These are phyloP conservation scores for Sphaerophoria taeniata DNA, from an alignment of 2,888 invertebrate genomes.

Conservation along the genomic window DNA sequence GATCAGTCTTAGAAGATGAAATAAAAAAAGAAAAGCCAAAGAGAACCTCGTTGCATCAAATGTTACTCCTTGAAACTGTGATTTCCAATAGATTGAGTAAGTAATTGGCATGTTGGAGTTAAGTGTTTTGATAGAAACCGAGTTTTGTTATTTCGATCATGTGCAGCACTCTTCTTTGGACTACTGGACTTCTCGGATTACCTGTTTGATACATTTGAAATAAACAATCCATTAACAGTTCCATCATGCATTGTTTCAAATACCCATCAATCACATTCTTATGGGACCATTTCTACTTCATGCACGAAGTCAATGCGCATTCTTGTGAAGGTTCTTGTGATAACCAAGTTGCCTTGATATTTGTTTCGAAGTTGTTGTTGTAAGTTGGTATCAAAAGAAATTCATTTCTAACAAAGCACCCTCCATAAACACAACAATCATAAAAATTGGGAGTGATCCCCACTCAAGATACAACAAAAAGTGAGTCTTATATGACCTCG, in stretches of 20 bases:
- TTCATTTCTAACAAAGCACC: slow-evolving; percentile 27
- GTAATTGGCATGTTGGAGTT: too few species aligned
- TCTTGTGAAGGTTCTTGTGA: slow-evolving; percentile 17
- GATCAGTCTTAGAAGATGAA: background rate
- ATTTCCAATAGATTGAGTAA: too few species aligned
- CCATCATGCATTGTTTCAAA: slow-evolving; percentile 13
- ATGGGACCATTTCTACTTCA: background rate
- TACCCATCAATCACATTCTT: slow-evolving; percentile 20
- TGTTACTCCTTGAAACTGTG: too few species aligned
- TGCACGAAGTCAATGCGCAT: background rate
- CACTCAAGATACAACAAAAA: too few species aligned
- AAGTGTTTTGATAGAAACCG: too few species aligned
- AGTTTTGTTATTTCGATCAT: background rate
- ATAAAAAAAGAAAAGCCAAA: background rate
- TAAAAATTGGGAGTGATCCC: slow-evolving; percentile 20
- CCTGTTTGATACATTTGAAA: background rate
- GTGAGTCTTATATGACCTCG: slow-evolving; percentile 31
- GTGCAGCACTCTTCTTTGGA: background rate
- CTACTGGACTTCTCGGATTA: background rate
- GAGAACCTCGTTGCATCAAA: background rate
- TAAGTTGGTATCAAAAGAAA: slow-evolving; percentile 10
- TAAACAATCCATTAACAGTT: slow-evolving; percentile 27
- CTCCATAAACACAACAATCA: background rate
- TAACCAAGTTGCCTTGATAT: slow-evolving; percentile 3
- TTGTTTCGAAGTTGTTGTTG: slow-evolving; percentile 4